Conservation (phyloP, 2,113 vertebrate species). For the Albula glossodonta region DNA sequence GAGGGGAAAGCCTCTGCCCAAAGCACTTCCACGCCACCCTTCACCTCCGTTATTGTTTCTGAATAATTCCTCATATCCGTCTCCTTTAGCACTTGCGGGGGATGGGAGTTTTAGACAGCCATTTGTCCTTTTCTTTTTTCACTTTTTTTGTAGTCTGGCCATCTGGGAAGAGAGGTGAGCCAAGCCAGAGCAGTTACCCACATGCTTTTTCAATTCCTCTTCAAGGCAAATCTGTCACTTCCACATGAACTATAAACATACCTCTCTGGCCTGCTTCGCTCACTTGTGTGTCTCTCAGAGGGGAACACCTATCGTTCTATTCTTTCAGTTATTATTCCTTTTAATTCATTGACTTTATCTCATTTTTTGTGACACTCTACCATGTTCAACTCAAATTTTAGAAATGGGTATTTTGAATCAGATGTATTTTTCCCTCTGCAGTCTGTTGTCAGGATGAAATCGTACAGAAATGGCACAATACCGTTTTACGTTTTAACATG, state of each 20-base stretch:
- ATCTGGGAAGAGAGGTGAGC: constrained; percentile 5
- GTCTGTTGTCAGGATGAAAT: neutral
- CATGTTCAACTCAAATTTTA: neutral
- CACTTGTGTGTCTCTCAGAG: neutral
- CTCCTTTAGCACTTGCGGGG: neutral
- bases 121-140: neutral
- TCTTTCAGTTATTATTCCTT: neutral
- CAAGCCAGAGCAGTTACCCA: neutral
- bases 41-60: neutral
- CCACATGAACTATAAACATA: neutral
- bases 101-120: neutral
- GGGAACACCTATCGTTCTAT: neutral
- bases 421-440: neutral
- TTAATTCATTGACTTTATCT: neutral
- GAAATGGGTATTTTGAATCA: neutral
- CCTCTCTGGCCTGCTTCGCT: neutral
- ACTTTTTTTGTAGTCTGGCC: neutral
- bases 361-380: neutral
- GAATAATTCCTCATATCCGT: neutral
- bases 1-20: neutral
- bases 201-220: neutral
- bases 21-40: neutral
- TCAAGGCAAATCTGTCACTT: neutral
- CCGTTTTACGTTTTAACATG: neutral
- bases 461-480: neutral